Evolutionary conservation across 2,888 invertebrate genomes (phyloP).

Genomic region (Apoda limacodes): DNA sequence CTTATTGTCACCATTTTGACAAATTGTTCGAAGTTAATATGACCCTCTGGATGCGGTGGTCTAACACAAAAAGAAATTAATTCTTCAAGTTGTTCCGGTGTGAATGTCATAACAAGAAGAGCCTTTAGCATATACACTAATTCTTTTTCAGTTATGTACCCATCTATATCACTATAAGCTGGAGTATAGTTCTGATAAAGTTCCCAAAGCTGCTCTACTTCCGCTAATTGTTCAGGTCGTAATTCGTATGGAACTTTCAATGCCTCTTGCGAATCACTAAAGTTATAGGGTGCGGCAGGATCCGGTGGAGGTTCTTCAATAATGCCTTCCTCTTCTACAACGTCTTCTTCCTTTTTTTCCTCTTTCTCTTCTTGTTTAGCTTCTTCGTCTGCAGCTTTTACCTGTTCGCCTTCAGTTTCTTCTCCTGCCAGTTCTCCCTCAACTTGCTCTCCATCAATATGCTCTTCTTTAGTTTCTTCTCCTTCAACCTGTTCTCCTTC

Average conservation of each 20-base stretch:
- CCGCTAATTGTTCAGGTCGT: constrained; percentile 48
- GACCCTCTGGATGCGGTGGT: constrained; percentile 47
- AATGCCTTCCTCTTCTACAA: constrained; percentile 41
- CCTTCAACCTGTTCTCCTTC: constrained; percentile 18
- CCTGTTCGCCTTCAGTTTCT: constrained; percentile 18
- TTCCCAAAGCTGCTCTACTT: constrained; percentile 55
- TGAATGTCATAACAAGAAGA: constrained; percentile 46
- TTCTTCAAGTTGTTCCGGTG: constrained; percentile 50
- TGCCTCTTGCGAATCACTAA: constrained; percentile 48
- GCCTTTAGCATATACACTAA: constrained; percentile 50
- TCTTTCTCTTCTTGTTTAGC: constrained; percentile 24
- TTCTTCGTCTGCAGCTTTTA: constrained; percentile 19
- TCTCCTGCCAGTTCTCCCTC: constrained; percentile 25
- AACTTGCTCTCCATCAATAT: constrained; percentile 27
- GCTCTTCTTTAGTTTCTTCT: no score
- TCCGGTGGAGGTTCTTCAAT: constrained; percentile 48
- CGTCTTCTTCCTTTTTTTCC: constrained; percentile 24
- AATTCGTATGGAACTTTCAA: constrained; percentile 42
- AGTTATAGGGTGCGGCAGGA: constrained; percentile 49
- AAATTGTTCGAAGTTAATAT: constrained; percentile 50
- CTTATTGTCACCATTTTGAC: constrained; percentile 49
- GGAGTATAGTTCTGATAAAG: constrained; percentile 52
- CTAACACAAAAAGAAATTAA: constrained; percentile 43
- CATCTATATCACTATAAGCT: constrained; percentile 46
- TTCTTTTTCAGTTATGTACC: constrained; percentile 51